Evolutionary conservation across 2,113 vertebrate species (phyloP), one percentile per base, ranked within the genome.

Genomic region (human): DNA sequence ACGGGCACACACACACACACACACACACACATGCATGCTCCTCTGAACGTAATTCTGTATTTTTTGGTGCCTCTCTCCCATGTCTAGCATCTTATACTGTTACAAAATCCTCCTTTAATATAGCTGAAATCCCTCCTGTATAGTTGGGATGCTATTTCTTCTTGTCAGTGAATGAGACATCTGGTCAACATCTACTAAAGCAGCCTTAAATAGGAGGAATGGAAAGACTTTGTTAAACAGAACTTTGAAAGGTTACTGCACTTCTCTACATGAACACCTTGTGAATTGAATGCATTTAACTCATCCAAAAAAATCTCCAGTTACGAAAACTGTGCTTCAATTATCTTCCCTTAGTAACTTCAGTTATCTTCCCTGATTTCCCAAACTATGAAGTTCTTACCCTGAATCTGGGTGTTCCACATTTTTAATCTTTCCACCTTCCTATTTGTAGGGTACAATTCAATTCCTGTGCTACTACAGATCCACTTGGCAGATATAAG

Each of bases 21-120:
- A 45, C 64, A 45, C 43, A 43, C 30, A 35, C 2, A 22, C 16
- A 76, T 43, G 81, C 40, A 84, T 12, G 13, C 18, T 59, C 27
- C 50, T 92, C n/a, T 89, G 78, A 90, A 90, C 32, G 50, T 43
- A 91, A 94, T 82, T 94, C 43, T 88, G 20, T 32, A 55, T 72
- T 57, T 94, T 84, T 59, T 94, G 61, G 16, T 72, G 73, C 43
- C 18, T 64, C 72, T 78, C 20, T 81, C 14, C 32, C 90, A 45
- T 55, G 40, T 52, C 59, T 55, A 86, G 11, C 40, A 89, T 82
- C 40, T 86, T 84, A 45, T 11, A 35, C 5, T 93, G n/a, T 78
- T 89, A 88, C 38, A 94, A 94, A 84, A 94, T 61, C 86, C 40
- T 64, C 27, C 61, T 93, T 70, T 93, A 93, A 84, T 70, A 59